These are phyloP conservation scores for Gibbula magus DNA, from an alignment of 2,888 invertebrate species.

Conservation along the genomic window DNA sequence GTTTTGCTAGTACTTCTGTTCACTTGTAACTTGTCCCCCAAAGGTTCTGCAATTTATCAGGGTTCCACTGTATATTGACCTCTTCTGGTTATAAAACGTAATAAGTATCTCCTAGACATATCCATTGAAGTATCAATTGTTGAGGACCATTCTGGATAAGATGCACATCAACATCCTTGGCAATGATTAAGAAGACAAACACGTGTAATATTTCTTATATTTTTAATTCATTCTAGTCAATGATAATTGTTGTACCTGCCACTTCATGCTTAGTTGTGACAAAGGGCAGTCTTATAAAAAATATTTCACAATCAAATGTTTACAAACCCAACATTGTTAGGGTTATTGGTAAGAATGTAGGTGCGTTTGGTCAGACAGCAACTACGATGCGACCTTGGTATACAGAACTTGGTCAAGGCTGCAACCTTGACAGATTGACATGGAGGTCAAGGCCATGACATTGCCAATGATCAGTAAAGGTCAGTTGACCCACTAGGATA, in stretches of 20 bases:
- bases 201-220: background rate
- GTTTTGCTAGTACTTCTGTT: no score
- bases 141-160: background rate
- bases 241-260: conserved; percentile 20
- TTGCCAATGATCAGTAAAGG: background rate
- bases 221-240: conserved; percentile 23
- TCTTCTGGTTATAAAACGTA: no score
- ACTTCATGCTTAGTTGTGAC: conserved; percentile 3
- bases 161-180: background rate
- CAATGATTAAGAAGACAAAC: background rate
- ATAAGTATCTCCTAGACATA: no score
- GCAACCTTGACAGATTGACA: background rate
- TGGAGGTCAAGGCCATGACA: background rate
- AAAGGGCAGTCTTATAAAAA: conserved; percentile 22
- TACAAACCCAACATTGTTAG: background rate
- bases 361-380: conserved; percentile 15
- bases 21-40: no score
- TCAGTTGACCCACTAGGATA: no score
- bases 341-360: conserved; percentile 10
- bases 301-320: conserved; percentile 25
- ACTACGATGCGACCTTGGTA: conserved; percentile 4
- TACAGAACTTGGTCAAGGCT: background rate
- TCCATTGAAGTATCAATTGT: no score
- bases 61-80: no score
- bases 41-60: no score